Evolutionary conservation across 2,888 invertebrate genomes (phyloP), one percentile per base, ranked within the genome.

Genomic region (Pardosa pseudoannulata): DNA sequence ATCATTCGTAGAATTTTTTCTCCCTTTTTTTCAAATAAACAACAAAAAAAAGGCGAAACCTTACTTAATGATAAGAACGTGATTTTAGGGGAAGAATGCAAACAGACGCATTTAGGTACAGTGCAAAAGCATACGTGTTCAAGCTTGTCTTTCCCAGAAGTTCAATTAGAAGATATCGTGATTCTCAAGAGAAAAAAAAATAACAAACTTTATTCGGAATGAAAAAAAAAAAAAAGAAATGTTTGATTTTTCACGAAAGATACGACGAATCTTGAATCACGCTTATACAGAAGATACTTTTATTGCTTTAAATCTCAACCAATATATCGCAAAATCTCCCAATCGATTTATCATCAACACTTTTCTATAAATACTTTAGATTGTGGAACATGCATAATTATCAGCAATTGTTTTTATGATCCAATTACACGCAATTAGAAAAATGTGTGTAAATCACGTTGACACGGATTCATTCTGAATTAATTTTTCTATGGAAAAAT

Each of bases 1-100:
- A 23, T 73, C 73, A 85, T 79, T 78, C 83, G 73, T 76, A 83
- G 72, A 81, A 62, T 76, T 82, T 76, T 68, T 75, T 56, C 29
- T 27, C 28, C 62, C 62, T 36, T 36, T 46, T 71, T 23, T 65
- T n/a, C 31, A 39, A 68, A 68, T 74, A 23, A 31, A n/a, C n/a
- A n/a, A 67, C 19, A 32, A 50, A 29, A 67, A 65, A 6, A 56
- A 32, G 13, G 39, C 50, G 71, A 76, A 76, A 72, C 46, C 6
- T 29, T 71, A 41, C 72, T 76, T 85, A 78, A 83, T 83, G 83
- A 85, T 85, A 85, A 67, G 67, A 78, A 85, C 83, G 83, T 85
- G 83, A 85, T 72, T 78, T 67, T 23, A 36, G 41, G 29, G 41
- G 31, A 72, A 62, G 62, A 85, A 78, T 85, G 83, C 83, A 83